phyloP scores from a whole-genome alignment of 2,888 invertebrate genomes.

The Parnassius glacialis region DNA sequence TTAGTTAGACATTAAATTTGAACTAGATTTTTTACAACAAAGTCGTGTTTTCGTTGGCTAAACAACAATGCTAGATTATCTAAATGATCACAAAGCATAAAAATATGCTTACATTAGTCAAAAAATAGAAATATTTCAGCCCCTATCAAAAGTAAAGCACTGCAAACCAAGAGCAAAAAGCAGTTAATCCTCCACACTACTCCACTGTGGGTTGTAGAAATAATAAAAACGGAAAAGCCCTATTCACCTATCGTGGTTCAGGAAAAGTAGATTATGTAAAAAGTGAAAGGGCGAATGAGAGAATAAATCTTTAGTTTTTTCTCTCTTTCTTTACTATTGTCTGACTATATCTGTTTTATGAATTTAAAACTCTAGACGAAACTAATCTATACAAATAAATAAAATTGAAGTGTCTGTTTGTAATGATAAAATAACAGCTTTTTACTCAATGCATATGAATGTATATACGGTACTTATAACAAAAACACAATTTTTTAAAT shows the following conservation, averaged over 20 bases:
- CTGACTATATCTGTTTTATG: no score
- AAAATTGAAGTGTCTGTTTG: no score
- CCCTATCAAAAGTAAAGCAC: conserved; percentile 3
- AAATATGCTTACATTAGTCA: conserved; percentile 1
- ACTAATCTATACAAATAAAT: no score
- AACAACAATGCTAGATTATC: not conserved
- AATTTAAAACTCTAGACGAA: no score
- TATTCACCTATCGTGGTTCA: conserved; percentile 12
- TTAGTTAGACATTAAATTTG: no score
- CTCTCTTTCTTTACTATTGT: no score
- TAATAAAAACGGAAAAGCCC: conserved; percentile 17
- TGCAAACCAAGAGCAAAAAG: conserved; percentile 2
- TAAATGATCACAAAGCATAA: not conserved
- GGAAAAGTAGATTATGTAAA: conserved; percentile 12
- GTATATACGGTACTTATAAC: no score
- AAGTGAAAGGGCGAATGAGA: conserved; percentile 3
- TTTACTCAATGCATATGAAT: no score
- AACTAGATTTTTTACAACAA: no score
- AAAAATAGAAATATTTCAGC: conserved; percentile 6
- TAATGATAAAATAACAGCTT: no score
- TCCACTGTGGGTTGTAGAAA: conserved; percentile 14
- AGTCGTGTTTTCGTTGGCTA: not conserved
- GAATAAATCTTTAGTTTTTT: conserved; percentile 2
- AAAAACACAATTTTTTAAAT: no score
- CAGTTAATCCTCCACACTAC: conserved; percentile 12